Conservation (phyloP, 2,113 vertebrate genomes). For the Sminthopsis crassicaudata region DNA sequence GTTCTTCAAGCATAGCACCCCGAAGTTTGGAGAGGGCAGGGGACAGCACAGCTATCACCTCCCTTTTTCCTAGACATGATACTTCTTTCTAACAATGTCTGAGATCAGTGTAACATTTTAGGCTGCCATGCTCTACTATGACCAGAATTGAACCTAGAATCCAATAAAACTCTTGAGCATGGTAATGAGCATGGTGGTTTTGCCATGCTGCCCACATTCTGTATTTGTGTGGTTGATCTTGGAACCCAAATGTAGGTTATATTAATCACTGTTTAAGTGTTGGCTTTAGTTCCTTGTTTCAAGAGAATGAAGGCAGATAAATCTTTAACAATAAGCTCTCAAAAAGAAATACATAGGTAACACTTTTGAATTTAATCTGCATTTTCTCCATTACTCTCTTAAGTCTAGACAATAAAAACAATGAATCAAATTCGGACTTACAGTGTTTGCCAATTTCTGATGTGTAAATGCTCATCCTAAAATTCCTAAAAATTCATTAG, state of each 20-base stretch:
- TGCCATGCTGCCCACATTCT: not conserved
- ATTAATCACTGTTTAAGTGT: not conserved
- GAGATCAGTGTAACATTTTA: not conserved
- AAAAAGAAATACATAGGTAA: not conserved
- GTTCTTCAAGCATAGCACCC: not conserved
- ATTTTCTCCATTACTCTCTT: not conserved
- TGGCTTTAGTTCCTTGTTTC: not conserved
- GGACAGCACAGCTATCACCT: too few relatives aligned
- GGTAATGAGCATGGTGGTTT: not conserved
- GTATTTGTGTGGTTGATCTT: not conserved
- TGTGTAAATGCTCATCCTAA: not conserved
- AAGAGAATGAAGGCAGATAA: not conserved
- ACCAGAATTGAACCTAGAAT: not conserved
- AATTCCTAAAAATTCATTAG: not conserved
- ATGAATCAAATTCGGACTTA: not conserved
- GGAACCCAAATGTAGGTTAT: not conserved
- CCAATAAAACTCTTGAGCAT: not conserved
- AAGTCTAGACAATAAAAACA: not conserved
- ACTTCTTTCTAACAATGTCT: not conserved
- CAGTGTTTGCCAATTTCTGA: not conserved
- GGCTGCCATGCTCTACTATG: not conserved
- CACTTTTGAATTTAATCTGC: not conserved
- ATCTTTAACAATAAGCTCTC: not conserved
- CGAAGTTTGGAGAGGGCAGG: not conserved
- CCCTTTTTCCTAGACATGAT: not conserved